phyloP scores from a whole-genome alignment of 2,888 invertebrate genomes.

The Iselma pallidipennis region DNA sequence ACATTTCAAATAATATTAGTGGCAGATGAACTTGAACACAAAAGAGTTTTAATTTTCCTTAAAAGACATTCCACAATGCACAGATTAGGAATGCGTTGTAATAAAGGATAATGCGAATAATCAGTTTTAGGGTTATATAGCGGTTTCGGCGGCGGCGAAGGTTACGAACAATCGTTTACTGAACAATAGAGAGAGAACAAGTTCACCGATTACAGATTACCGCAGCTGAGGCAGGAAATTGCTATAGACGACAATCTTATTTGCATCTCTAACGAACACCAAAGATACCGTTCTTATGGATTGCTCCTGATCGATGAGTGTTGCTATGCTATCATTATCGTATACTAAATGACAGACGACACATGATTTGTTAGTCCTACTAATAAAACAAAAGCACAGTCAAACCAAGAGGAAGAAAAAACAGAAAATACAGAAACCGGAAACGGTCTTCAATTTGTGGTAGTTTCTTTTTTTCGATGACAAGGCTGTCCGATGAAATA shows the following conservation, averaged over 20 bases:
- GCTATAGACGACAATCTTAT: slow-evolving; percentile 38
- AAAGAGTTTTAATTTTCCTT: slow-evolving; percentile 17
- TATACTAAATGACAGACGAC: not conserved
- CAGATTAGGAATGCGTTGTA: slow-evolving; percentile 34
- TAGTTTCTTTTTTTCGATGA: slow-evolving; percentile 33
- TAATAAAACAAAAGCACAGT: not conserved
- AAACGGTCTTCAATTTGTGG: slow-evolving; percentile 17
- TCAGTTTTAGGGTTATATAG: slow-evolving; percentile 27
- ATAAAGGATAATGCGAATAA: slow-evolving; percentile 36
- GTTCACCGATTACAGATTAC: slow-evolving; percentile 39
- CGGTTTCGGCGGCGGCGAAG: slow-evolving; percentile 22
- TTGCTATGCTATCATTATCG: too few species aligned
- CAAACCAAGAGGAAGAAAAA: not conserved
- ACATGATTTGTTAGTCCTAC: not conserved
- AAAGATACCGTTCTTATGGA: slow-evolving; percentile 22
- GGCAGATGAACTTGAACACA: not conserved
- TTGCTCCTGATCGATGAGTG: slow-evolving; percentile 3
- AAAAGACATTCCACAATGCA: slow-evolving; percentile 27
- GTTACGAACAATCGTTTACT: slow-evolving; percentile 40
- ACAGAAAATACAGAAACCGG: slow-evolving; percentile 9
- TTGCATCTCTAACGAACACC: slow-evolving; percentile 44
- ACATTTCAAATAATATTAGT: not conserved
- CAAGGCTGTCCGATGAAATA: slow-evolving; percentile 33
- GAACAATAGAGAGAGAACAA: slow-evolving; percentile 35
- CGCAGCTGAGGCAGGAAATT: slow-evolving; percentile 41